Conservation (phyloP, 2,888 invertebrate genomes). For the Drosophila birchii region DNA sequence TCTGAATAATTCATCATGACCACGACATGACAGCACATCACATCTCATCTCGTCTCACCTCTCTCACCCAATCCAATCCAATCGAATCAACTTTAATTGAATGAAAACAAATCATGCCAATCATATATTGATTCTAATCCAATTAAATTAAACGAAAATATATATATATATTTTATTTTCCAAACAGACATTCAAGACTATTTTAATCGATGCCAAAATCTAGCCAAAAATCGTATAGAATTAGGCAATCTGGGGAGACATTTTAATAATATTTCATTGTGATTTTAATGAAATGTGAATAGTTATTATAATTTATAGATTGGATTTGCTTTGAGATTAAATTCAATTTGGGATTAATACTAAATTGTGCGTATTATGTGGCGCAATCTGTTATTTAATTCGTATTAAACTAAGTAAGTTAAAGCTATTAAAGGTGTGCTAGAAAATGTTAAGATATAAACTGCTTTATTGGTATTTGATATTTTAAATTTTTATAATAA, state of each 20-base stretch:
- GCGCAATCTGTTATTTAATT: neutral
- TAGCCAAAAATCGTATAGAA: neutral
- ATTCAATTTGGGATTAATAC: no score
- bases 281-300: neutral
- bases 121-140: slow-evolving; percentile 39
- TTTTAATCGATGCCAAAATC: slow-evolving; percentile 9
- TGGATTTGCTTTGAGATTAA: neutral
- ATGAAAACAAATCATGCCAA: slow-evolving; percentile 39
- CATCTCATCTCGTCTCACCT: neutral
- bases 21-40: slow-evolving; percentile 25
- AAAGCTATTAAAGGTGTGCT: neutral
- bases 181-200: neutral
- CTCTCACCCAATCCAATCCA: neutral
- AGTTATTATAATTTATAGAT: neutral
- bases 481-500: no score
- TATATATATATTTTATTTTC: slow-evolving; percentile 7
- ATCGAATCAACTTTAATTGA: slow-evolving; percentile 40
- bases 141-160: slow-evolving; percentile 36
- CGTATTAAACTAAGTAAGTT: neutral
- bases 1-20: slow-evolving; percentile 38
- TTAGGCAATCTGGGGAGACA: neutral
- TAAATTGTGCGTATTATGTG: neutral
- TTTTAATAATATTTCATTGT: neutral
- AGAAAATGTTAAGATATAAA: no score
- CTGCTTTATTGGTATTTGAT: no score